phyloP scores from a whole-genome alignment of 2,888 invertebrate species.

The Dorcus parallelipipedus region DNA sequence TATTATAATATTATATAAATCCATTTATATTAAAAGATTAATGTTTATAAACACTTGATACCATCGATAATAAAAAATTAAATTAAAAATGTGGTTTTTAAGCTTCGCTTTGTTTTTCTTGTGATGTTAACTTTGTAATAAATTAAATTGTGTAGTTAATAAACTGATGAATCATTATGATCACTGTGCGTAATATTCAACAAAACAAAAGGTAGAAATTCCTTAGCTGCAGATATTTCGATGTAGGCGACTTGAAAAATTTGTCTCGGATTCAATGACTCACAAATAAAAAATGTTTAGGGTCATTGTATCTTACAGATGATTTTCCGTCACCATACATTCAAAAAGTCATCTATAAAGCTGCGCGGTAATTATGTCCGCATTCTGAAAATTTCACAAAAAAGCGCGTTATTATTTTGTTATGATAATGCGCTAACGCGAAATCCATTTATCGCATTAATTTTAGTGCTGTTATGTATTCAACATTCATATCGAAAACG shows the following conservation, averaged over 20 bases:
- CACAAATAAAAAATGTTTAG: background rate
- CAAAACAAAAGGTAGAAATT: too few relatives aligned
- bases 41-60: too few relatives aligned
- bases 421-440: slow-evolving; percentile 11
- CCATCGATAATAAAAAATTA: too few relatives aligned
- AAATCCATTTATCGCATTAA: slow-evolving; percentile 21
- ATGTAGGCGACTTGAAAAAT: background rate
- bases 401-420: slow-evolving; percentile 8
- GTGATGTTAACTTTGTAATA: too few relatives aligned
- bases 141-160: too few relatives aligned
- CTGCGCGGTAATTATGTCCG: background rate
- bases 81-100: too few relatives aligned
- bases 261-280: slow-evolving; percentile 4
- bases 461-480: slow-evolving; percentile 36
- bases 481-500: slow-evolving; percentile 47
- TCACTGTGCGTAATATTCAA: too few relatives aligned
- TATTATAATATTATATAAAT: too few relatives aligned
- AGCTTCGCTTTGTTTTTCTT: too few relatives aligned
- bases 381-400: background rate
- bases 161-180: too few relatives aligned
- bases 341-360: slow-evolving; percentile 4
- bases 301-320: slow-evolving; percentile 1
- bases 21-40: too few relatives aligned
- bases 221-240: background rate
- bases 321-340: slow-evolving; percentile 3